Evolutionary conservation across 2,113 vertebrate genomes (phyloP).

Genomic region (Eublepharis macularius): DNA sequence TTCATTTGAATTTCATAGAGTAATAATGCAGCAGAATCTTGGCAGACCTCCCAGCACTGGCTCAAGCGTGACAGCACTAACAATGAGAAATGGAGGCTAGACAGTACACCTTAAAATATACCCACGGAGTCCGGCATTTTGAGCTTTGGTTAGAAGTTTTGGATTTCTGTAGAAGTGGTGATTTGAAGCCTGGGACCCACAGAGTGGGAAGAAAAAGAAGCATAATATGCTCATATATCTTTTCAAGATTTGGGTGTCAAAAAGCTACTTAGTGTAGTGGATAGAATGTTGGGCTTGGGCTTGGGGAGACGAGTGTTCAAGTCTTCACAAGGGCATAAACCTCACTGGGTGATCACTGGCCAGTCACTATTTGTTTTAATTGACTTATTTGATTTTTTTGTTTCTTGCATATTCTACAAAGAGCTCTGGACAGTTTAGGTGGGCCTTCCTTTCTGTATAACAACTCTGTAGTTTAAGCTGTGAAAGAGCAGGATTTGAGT

Average conservation of each 20-base stretch:
- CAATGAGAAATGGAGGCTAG: not conserved
- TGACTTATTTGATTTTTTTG: too few relatives aligned
- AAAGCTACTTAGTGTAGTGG: not conserved
- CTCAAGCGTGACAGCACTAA: not conserved
- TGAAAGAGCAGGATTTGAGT: too few relatives aligned
- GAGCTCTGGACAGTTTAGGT: too few relatives aligned
- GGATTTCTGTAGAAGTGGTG: not conserved
- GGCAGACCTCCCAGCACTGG: slow-evolving; percentile 1
- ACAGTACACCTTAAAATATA: not conserved
- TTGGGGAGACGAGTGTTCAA: not conserved
- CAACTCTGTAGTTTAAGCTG: too few relatives aligned
- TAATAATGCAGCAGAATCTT: not conserved
- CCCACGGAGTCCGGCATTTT: too few relatives aligned
- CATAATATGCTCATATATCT: not conserved
- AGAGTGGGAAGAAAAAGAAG: not conserved
- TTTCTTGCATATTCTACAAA: too few relatives aligned
- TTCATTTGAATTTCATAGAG: slow-evolving; percentile 8
- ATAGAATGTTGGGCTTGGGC: not conserved
- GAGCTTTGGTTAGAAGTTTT: not conserved
- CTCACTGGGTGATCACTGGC: too few relatives aligned
- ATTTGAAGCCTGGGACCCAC: not conserved
- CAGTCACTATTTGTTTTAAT: too few relatives aligned
- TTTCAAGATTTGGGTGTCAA: not conserved
- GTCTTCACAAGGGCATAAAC: too few relatives aligned
- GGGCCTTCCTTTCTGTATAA: too few relatives aligned